Evolutionary conservation across 2,113 vertebrate species (phyloP), one percentile per base, ranked within the genome.

Genomic region (Notothenia rossii): DNA sequence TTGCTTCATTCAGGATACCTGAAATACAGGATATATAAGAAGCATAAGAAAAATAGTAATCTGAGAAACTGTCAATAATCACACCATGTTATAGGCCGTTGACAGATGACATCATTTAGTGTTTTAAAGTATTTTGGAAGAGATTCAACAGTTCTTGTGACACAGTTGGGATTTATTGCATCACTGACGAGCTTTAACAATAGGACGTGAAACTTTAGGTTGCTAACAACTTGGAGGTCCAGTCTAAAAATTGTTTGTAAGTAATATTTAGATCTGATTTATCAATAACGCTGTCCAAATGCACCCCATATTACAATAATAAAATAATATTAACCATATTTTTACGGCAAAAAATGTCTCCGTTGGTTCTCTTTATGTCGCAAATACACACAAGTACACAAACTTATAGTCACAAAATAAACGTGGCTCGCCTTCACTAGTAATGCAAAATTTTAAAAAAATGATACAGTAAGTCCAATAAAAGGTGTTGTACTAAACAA

Each of bases 21-120:
- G 36, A 64, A 81, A 78, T 7, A 51, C 46, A 64, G 29, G 33
- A 72, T 33, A 72, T 18, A 29, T 1, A 46, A 40, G 15, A 60
- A 11, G 29, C 10, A 12, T n/a, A 12, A 55, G 10, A 17, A 22
- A 60, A 61, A 55, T 36, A 10, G 7, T 43, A 66, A 11, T 65
- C 10, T n/a, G 43, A 60, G 9, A 58, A n/a, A 62, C 14, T 43
- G 17, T 1, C 2, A 51, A n/a, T 58, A 45, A 51, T 11, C 4
- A 54, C 43, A 58, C 15, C 22, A 40, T 25, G 18, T 43, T 12
- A 17, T 13, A 10, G 20, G 8, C 18, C 13, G 3, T 18, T 40
- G n/a, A 56, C 36, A 40, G 36, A 40, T 5, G 1, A 40, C 36
- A 40, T 40, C 5, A 6, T 40, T 40, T 40, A 40, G 36, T 7